A percentile compares a stretch with the other conserved stretches of the same genome.
phyloP scores from a whole-genome alignment of 1,140 invertebrate species.

The Chironomus striatipennis region DNA sequence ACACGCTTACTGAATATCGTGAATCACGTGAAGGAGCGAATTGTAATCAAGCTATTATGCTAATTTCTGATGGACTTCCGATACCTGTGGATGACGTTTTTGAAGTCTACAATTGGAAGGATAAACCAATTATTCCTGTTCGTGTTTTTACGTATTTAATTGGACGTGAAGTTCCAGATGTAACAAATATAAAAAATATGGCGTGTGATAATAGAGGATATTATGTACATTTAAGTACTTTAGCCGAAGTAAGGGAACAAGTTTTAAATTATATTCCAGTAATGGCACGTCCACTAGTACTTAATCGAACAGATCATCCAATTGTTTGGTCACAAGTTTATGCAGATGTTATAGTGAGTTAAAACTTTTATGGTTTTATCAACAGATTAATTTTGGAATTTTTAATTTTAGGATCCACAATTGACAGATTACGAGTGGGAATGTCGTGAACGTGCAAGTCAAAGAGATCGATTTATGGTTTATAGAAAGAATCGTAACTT shows the following conservation, averaged over 20 bases:
- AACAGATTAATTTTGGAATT: constrained; percentile 26
- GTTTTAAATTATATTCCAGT: constrained; percentile 87
- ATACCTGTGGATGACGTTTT: constrained; percentile 89
- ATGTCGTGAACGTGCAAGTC: constrained; percentile 63
- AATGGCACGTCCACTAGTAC: constrained; percentile 77
- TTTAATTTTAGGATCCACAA: constrained; percentile 60
- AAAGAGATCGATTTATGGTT: constrained; percentile 58
- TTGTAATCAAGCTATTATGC: constrained; percentile 85
- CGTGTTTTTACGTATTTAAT: constrained; percentile 97
- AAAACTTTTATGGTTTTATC: constrained; percentile 4
- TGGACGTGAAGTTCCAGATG: constrained; percentile 77
- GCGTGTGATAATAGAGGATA: constrained; percentile 91
- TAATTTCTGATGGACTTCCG: constrained; percentile 95
- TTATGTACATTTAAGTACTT: constrained; percentile 85
- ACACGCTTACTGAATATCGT: constrained; percentile 60
- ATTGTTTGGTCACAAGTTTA: constrained; percentile 89
- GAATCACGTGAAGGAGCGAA: constrained; percentile 49
- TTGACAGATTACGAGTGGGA: constrained; percentile 86
- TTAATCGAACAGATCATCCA: constrained; percentile 67
- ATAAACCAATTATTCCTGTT: constrained; percentile 63
- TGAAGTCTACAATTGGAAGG: constrained; percentile 73
- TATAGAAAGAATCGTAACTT: constrained; percentile 48
- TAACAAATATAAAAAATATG: constrained; percentile 88
- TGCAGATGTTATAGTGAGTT: constrained; percentile 71
- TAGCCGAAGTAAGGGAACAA: constrained; percentile 89